Conservation (phyloP, 2,113 vertebrate genomes). For the Silurus meridionalis region DNA sequence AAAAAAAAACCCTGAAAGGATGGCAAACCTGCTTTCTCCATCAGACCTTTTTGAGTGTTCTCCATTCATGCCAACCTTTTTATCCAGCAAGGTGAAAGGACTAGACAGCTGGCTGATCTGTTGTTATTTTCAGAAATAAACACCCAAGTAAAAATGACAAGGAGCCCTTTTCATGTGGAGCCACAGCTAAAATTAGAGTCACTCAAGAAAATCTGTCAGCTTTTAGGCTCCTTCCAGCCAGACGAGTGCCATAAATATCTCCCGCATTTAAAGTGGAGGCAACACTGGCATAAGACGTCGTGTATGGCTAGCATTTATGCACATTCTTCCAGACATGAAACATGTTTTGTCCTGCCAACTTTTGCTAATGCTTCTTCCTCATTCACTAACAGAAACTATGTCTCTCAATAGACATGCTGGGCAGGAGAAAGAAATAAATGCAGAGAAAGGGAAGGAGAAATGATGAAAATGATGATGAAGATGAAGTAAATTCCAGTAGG, state of each 20-base stretch:
- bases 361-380: slow-evolving; percentile 16
- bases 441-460: not conserved
- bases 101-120: slow-evolving; percentile 33
- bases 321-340: slow-evolving; percentile 17
- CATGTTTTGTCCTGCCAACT: not conserved
- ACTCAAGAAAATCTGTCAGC: slow-evolving; percentile 42
- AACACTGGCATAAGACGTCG: slow-evolving; percentile 23
- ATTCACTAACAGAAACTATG: slow-evolving; percentile 33
- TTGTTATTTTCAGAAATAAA: slow-evolving; percentile 47
- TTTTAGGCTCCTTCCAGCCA: slow-evolving; percentile 29
- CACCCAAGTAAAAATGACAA: slow-evolving; percentile 25
- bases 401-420: slow-evolving; percentile 15
- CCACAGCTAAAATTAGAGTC: slow-evolving; percentile 30
- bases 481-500: slow-evolving; percentile 28
- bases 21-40: slow-evolving; percentile 8
- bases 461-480: slow-evolving; percentile 4
- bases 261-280: slow-evolving; percentile 31
- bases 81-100: slow-evolving; percentile 9
- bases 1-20: not conserved
- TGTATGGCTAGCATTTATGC: slow-evolving; percentile 26
- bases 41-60: not conserved
- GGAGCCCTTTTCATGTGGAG: slow-evolving; percentile 37
- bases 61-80: slow-evolving; percentile 18
- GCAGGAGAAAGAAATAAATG: not conserved
- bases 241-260: slow-evolving; percentile 43